phyloP scores from a whole-genome alignment of 2,113 vertebrate species.

The Atlantisia rogersi region DNA sequence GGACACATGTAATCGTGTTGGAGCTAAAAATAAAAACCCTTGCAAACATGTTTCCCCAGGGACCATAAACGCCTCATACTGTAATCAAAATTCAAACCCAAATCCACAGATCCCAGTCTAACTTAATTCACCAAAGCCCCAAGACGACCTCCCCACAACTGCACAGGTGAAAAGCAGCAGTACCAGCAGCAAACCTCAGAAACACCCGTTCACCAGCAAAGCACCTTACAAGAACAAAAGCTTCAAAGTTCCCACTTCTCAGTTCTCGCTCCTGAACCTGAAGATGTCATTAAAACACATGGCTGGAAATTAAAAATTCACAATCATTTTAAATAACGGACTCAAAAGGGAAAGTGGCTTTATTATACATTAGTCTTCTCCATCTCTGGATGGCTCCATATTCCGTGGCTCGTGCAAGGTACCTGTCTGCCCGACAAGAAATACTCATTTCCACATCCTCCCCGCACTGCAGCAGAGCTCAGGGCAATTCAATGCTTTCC shows the following conservation, averaged over 20 bases:
- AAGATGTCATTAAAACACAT: background rate
- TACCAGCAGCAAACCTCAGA: background rate
- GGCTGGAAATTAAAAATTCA: background rate
- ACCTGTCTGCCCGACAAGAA: background rate
- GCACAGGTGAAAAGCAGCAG: background rate
- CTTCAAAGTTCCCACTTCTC: background rate
- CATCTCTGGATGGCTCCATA: background rate
- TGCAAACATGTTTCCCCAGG: background rate
- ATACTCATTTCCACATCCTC: background rate
- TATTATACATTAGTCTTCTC: background rate
- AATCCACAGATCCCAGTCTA: background rate
- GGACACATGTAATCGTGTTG: background rate
- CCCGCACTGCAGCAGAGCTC: background rate
- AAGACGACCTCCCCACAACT: background rate
- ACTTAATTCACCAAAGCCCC: background rate
- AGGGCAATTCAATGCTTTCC: background rate
- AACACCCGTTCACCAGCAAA: background rate
- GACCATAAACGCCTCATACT: background rate
- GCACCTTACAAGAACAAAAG: background rate
- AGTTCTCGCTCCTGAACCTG: background rate
- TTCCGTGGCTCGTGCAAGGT: background rate
- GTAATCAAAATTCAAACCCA: background rate
- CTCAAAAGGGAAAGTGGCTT: background rate
- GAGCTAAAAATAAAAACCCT: background rate
- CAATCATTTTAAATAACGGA: background rate